Evolutionary conservation across 2,888 invertebrate genomes (phyloP).

Genomic region (Megastigmus dorsalis): DNA sequence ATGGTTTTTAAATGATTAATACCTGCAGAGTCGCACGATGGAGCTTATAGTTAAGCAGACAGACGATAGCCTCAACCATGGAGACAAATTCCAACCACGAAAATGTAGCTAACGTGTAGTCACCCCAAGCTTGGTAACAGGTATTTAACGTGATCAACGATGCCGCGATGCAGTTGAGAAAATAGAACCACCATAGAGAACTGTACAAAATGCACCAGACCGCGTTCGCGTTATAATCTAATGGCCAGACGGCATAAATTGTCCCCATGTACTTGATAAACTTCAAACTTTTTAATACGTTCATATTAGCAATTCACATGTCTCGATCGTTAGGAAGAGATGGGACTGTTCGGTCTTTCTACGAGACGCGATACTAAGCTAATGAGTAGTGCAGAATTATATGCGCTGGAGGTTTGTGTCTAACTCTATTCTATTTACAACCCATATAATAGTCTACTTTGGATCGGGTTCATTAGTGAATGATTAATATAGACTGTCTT

Average conservation of each 20-base stretch:
- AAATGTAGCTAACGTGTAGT: constrained; percentile 17
- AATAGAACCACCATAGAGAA: constrained; percentile 33
- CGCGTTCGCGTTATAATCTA: neutral
- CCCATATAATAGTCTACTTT: too few species aligned
- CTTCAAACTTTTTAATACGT: constrained; percentile 3
- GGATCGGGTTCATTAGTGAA: too few species aligned
- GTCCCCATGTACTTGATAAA: constrained; percentile 24
- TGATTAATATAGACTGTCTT: too few species aligned
- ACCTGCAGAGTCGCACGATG: too few species aligned
- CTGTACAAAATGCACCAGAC: neutral
- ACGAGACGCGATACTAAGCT: too few species aligned
- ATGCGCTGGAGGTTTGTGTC: too few species aligned
- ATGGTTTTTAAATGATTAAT: too few species aligned
- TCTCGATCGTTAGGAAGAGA: too few species aligned
- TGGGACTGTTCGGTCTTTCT: too few species aligned
- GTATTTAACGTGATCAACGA: neutral
- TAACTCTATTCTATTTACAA: too few species aligned
- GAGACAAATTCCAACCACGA: constrained; percentile 33
- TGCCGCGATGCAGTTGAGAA: constrained; percentile 9
- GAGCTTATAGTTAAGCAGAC: constrained; percentile 42
- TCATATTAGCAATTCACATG: too few species aligned
- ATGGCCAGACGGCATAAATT: constrained; percentile 22
- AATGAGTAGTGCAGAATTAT: too few species aligned
- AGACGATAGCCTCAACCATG: neutral
- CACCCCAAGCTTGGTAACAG: neutral